Percentiles rank a stretch among this genome's conserved stretches.
Evolutionary conservation across 2,113 vertebrate species (phyloP).

Genomic region (Ovibos moschatus): DNA sequence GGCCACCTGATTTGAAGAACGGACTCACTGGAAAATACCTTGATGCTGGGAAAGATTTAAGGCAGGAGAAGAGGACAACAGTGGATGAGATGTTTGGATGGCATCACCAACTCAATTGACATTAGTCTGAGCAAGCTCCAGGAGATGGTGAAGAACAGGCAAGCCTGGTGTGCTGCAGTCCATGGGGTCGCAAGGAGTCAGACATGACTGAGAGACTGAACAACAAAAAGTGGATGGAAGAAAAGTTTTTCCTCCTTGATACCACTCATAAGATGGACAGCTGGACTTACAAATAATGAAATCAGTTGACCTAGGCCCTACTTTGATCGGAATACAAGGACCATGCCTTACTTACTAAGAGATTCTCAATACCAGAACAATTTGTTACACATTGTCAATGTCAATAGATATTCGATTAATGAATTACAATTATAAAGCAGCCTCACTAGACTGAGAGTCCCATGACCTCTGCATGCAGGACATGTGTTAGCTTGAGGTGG

Average conservation of each 20-base stretch:
- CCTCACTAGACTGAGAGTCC: background rate
- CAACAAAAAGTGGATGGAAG: background rate
- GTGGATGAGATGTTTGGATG: background rate
- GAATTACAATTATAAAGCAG: background rate
- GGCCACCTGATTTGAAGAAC: background rate
- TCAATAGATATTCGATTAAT: background rate
- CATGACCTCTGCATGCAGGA: background rate
- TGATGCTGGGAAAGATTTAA: background rate
- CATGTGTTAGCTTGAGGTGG: background rate
- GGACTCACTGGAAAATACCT: background rate
- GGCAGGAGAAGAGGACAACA: background rate
- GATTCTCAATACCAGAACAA: background rate
- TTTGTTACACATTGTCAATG: background rate
- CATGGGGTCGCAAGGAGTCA: background rate
- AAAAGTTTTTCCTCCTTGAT: background rate
- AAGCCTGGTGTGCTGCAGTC: background rate
- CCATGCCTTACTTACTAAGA: background rate
- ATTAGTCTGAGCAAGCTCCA: background rate
- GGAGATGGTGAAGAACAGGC: background rate
- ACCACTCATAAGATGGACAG: background rate
- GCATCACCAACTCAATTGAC: background rate
- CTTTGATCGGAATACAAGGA: background rate
- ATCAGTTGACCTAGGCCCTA: background rate
- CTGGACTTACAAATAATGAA: background rate
- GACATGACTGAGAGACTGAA: background rate